Evolutionary conservation across 1,140 invertebrate species (phyloP), one percentile per base, ranked within the genome.

Genomic region (Drosophila lowei): DNA sequence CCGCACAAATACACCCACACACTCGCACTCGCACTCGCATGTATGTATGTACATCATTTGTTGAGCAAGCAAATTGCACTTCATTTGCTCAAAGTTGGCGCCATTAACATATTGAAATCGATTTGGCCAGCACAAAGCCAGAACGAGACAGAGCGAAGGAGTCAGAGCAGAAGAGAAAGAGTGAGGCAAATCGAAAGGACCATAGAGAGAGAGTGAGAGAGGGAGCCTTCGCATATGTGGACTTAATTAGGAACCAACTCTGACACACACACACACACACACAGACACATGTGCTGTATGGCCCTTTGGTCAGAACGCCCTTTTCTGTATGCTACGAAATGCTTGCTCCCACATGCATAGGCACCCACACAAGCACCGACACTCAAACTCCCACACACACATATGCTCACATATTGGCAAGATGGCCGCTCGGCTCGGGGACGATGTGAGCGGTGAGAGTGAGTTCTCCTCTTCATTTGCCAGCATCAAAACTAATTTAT

Each of bases 71-170:
- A 52, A 86, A 71, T 67, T 81, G 80, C 68, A 77, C 58, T 85
- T 86, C 56, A 85, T 86, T 81, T 81, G 65, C 79, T 70, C 61
- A 64, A 68, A 66, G 64, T 61, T 67, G 61, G 44, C 57, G 43
- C 75, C 79, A 84, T 84, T 85, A 84, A 79, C 79, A 79, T 85
- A 84, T 85, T 79, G 66, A 67, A 84, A 84, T 84, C 79, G 80
- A 84, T 84, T 85, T 77, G 70, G 70, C 46, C 43, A 38, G 41
- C 38, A 34, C 60, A 28, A 38, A 60, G 46, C 23, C 16, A 9
- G 28, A 21, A 25, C 0, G 11, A 13, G 11, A 38, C 1, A 34
- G 9, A 34, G 9, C 23, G 23, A 25, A 25, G 23, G 23, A 38
- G 34, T 13, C 34, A 13, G 34, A 38, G 34, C 8, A 46, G 21